Evolutionary conservation across 2,888 invertebrate species (phyloP).

Genomic region (Cheilosia urbana): DNA sequence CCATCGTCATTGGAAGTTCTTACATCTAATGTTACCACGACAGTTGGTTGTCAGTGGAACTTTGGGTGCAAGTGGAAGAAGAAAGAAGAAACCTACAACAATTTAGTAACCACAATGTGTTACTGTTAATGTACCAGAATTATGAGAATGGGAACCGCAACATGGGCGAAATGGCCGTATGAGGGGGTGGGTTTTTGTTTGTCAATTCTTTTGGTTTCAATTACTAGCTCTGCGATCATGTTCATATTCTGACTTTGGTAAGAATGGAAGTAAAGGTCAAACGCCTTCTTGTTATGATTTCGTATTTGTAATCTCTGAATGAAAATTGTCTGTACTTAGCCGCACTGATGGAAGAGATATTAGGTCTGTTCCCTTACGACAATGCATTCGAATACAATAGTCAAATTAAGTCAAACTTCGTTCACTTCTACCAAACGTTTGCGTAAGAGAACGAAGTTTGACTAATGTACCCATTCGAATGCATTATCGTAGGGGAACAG

Average conservation of each 20-base stretch:
- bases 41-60: slow-evolving; percentile 52
- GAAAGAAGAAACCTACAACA: slow-evolving; percentile 18
- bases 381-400: too few species aligned
- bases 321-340: too few species aligned
- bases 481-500: too few species aligned
- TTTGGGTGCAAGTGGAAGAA: slow-evolving; percentile 33
- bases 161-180: slow-evolving; percentile 25
- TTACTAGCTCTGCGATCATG: slow-evolving; percentile 17
- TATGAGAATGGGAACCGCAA: slow-evolving; percentile 41
- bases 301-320: too few species aligned
- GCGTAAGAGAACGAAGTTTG: too few species aligned
- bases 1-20: slow-evolving; percentile 42
- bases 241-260: slow-evolving; percentile 4
- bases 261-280: slow-evolving; percentile 13
- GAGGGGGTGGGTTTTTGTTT: slow-evolving; percentile 25
- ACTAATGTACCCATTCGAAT: too few species aligned
- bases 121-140: background rate
- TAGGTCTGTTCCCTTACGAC: too few species aligned
- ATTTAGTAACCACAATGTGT: slow-evolving; percentile 16
- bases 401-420: too few species aligned
- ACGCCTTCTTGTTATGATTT: background rate
- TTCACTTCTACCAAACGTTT: too few species aligned
- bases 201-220: slow-evolving; percentile 26
- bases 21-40: slow-evolving; percentile 69
- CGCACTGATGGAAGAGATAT: too few species aligned